Evolutionary conservation across 2,113 vertebrate species (phyloP).

Genomic region (Laterallus jamaicensis): DNA sequence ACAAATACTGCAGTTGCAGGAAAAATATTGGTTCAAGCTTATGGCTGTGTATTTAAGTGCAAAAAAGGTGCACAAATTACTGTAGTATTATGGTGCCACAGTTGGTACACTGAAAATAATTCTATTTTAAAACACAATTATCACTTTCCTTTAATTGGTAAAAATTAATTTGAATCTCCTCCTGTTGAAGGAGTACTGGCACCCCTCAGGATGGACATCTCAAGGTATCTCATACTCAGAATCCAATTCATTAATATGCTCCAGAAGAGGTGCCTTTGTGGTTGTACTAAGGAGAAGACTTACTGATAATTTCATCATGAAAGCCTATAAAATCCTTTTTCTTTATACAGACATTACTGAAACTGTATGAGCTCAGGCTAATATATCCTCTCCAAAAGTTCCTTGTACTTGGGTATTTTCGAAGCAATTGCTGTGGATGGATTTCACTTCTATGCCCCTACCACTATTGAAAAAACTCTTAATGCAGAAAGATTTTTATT

Average conservation of each 20-base stretch:
- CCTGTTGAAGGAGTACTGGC: not conserved
- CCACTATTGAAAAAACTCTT: not conserved
- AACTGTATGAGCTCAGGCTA: not conserved
- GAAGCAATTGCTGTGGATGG: not conserved
- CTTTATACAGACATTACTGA: not conserved
- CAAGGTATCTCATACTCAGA: not conserved
- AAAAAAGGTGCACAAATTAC: not conserved
- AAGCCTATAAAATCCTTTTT: not conserved
- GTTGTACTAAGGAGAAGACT: not conserved
- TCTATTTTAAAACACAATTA: not conserved
- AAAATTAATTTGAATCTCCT: not conserved
- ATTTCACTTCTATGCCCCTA: not conserved
- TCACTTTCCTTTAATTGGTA: not conserved
- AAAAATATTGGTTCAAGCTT: not conserved
- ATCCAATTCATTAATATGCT: not conserved
- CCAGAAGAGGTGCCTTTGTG: not conserved
- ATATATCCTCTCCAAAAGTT: not conserved
- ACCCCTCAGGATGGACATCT: not conserved
- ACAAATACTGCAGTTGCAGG: not conserved
- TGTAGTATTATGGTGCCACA: rapidly evolving
- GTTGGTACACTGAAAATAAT: not conserved
- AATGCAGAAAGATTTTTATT: not conserved
- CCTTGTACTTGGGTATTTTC: not conserved
- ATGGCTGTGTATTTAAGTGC: not conserved
- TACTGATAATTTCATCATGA: not conserved